Conservation (phyloP, 2,888 invertebrate species). For the Drepana falcataria region DNA sequence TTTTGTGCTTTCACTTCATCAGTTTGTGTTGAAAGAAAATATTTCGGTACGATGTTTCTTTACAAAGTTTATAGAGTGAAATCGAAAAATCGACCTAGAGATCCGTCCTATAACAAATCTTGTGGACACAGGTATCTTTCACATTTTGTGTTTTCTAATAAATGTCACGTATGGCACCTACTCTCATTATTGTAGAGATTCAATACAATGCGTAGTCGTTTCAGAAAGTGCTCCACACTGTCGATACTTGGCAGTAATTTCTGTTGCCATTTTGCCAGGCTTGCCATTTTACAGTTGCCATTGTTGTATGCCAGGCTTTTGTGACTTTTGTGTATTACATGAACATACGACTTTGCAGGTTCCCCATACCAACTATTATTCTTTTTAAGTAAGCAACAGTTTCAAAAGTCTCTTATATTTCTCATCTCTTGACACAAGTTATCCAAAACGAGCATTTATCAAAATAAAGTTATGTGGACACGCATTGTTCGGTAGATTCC, state of each 20-base stretch:
- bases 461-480: too few relatives aligned
- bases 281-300: too few relatives aligned
- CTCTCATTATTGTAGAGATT: constrained; percentile 37
- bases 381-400: background rate
- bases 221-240: constrained; percentile 41
- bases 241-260: constrained; percentile 50
- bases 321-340: constrained; percentile 43
- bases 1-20: too few relatives aligned
- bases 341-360: constrained; percentile 35
- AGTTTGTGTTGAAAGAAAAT: too few relatives aligned
- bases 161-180: constrained; percentile 13
- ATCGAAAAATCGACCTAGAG: too few relatives aligned
- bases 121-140: background rate
- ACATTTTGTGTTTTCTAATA: constrained; percentile 5
- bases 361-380: constrained; percentile 31
- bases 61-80: too few relatives aligned
- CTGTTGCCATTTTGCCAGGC: too few relatives aligned
- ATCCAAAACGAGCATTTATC: too few relatives aligned
- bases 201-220: constrained; percentile 38
- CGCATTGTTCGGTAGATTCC: too few relatives aligned
- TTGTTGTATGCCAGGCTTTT: constrained; percentile 41
- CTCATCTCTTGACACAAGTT: too few relatives aligned
- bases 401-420: too few relatives aligned
- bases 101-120: too few relatives aligned
- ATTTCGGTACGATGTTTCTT: background rate